phyloP scores from a whole-genome alignment of 2,113 vertebrate genomes.

The Melanerpes aurifrons region DNA sequence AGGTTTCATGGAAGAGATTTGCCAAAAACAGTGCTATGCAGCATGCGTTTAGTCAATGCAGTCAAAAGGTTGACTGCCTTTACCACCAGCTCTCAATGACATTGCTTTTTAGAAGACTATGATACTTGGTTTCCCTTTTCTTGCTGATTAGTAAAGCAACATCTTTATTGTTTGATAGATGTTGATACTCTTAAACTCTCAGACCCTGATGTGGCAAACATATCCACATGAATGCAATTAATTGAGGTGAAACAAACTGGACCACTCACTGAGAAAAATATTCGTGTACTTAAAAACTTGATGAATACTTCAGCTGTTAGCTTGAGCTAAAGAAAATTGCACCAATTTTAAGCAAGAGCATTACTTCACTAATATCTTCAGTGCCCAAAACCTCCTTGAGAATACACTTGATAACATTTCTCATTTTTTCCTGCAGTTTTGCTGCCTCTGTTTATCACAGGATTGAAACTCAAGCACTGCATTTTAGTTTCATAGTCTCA shows the following conservation, averaged over 20 bases:
- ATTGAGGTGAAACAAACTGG: slow-evolving; percentile 31
- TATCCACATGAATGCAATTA: slow-evolving; percentile 31
- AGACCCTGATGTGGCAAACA: neutral
- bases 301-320: slow-evolving; percentile 7
- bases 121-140: neutral
- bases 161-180: neutral
- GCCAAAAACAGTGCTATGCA: neutral
- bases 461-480: neutral
- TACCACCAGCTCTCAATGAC: neutral
- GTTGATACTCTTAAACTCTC: neutral
- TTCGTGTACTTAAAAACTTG: neutral
- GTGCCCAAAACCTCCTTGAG: neutral
- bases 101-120: neutral
- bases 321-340: neutral
- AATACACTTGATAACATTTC: neutral
- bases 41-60: neutral
- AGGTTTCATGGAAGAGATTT: neutral
- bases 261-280: slow-evolving; percentile 25
- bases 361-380: neutral
- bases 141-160: neutral
- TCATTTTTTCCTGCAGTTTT: neutral
- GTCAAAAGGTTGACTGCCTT: neutral
- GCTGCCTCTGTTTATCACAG: neutral
- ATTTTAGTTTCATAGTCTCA: neutral
- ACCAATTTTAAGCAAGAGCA: neutral